phyloP scores from a whole-genome alignment of 2,797 vertebrate species.

The Apogon talboti region DNA sequence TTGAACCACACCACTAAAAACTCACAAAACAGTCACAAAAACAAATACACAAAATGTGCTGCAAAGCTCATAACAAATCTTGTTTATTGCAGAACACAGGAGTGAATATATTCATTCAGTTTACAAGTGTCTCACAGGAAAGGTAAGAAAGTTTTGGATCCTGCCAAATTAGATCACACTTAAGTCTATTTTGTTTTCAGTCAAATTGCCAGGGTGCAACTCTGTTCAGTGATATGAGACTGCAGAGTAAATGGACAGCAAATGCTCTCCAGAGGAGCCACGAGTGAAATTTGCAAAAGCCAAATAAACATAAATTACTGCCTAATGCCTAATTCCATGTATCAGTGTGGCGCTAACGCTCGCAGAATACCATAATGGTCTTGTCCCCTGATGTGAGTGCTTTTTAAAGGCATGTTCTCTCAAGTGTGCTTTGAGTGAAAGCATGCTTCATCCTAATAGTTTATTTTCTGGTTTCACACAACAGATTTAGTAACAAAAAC shows the following conservation, averaged over 20 bases:
- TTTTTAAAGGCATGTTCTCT: slow-evolving; percentile 42
- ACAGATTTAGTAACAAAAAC: too few relatives aligned
- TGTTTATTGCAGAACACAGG: too few relatives aligned
- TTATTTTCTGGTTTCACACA: slow-evolving; percentile 37
- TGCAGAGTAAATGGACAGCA: slow-evolving; percentile 46
- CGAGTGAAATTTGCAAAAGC: slow-evolving; percentile 37
- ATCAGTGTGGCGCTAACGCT: slow-evolving; percentile 49
- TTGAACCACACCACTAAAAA: too few relatives aligned
- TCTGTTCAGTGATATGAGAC: slow-evolving; percentile 26
- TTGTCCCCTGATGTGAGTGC: slow-evolving; percentile 35
- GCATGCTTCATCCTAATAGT: slow-evolving; percentile 26
- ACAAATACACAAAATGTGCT: too few relatives aligned
- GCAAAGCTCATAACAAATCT: too few relatives aligned
- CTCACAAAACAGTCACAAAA: too few relatives aligned
- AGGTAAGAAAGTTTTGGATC: neutral
- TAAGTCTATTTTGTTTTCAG: slow-evolving; percentile 29
- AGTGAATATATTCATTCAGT: too few relatives aligned
- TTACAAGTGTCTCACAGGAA: too few relatives aligned
- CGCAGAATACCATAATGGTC: slow-evolving; percentile 35
- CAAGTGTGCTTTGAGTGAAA: slow-evolving; percentile 25
- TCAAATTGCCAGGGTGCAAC: slow-evolving; percentile 23
- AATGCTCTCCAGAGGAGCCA: slow-evolving; percentile 33
- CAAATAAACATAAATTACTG: slow-evolving; percentile 46
- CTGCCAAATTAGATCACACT: slow-evolving; percentile 35
- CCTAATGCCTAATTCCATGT: slow-evolving; percentile 36